A percentile compares a stretch with the other conserved stretches of the same genome.
phyloP scores from a whole-genome alignment of 2,888 invertebrate genomes.

The Hirtodrosophila duncani region DNA sequence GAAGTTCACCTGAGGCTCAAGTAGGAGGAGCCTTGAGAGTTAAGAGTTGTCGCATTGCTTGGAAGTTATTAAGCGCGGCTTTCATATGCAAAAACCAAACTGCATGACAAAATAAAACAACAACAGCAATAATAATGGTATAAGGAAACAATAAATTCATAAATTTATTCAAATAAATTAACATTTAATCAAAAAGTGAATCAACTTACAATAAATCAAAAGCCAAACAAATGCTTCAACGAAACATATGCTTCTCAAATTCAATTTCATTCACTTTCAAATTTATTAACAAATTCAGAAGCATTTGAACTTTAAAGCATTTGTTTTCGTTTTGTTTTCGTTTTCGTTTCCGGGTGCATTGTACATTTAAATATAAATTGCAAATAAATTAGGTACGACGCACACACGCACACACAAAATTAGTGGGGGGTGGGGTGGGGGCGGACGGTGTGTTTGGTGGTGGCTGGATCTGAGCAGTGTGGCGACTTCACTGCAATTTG shows the following conservation, averaged over 20 bases:
- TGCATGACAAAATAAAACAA: conserved; percentile 4
- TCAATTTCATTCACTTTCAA: no score
- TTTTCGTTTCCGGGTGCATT: no score
- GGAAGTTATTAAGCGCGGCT: conserved; percentile 67
- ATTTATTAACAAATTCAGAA: no score
- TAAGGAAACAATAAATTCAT: no score
- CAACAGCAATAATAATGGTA: conserved; percentile 2
- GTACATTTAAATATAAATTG: no score
- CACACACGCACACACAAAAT: no score
- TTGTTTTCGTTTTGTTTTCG: no score
- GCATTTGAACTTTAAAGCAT: no score
- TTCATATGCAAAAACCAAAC: conserved; percentile 22
- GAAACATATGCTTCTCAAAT: no score
- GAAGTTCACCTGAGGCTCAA: conserved; percentile 33
- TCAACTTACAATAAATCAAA: conserved; percentile 18
- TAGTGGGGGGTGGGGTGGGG: not conserved
- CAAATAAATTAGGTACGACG: no score
- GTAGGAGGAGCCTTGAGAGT: conserved; percentile 36
- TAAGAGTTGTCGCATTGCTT: conserved; percentile 45
- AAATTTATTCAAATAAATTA: conserved; percentile 40
- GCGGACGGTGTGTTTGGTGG: conserved; percentile 2
- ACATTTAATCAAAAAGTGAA: conserved; percentile 4
- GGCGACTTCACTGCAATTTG: conserved; percentile 43
- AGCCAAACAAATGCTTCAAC: conserved; percentile 23
- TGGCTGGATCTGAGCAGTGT: not conserved